Evolutionary conservation across 2,113 vertebrate species (phyloP), one percentile per base, ranked within the genome.

Genomic region (Synchiropus splendidus): DNA sequence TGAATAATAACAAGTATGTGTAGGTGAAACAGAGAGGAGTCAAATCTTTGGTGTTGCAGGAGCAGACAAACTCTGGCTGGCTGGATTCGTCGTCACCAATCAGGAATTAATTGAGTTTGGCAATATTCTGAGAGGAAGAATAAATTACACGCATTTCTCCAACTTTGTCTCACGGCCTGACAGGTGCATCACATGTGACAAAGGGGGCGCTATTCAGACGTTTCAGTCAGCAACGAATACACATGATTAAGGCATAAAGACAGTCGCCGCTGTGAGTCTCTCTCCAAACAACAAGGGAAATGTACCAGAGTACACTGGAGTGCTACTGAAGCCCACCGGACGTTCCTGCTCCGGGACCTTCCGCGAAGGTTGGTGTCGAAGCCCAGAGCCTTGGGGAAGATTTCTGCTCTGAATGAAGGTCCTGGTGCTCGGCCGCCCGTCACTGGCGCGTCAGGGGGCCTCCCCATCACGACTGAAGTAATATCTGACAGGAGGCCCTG

Each of bases 401-500:
- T 5, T 9, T 6, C 10, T 13, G 9, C 13, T 5, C 13, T 16
- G 16, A 36, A 36, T 12, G 12, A 36, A 36, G 32, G 32, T 12
- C 10, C 34, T 37, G 43, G 43, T 42, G 57, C 42, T 30, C 37
- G 45, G 45, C 8, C 4, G 21, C 4, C 4, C 21, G 21, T 27
- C 21, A 27, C 21, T 27, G 21, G 21, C 53, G 39, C 12, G 62
- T 81, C 65, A 85, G 52, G 64, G 72, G 17, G 62, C 73, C 35
- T 76, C 70, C 70, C 79, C 87, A 45, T 86, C 75, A 31, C 78
- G 78, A 71, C 78, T 83, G 81, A 99, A 97, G 83, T 87, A 87
- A 71, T 98, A 99, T 83, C 95, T 89, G 58, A 99, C 89, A 15
- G 95, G 95, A 1, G 95, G 95, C 31, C 94, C 93, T 1, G 94